These are phyloP conservation scores for Bedellia somnulentella DNA, from an alignment of 2,888 invertebrate species.

Conservation along the genomic window DNA sequence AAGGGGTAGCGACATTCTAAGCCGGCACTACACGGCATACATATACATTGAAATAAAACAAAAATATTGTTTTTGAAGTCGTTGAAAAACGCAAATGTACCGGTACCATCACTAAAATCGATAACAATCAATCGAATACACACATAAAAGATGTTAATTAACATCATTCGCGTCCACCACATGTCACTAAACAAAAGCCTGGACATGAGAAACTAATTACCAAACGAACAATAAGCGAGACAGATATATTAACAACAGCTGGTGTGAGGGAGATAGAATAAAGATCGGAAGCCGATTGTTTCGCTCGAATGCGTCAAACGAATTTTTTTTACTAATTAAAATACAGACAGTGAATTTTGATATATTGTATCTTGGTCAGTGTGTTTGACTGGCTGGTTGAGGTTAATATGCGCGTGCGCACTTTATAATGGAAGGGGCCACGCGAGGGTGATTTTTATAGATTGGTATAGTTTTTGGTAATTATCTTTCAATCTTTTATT, in stretches of 20 bases:
- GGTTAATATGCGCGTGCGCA: conserved; percentile 16
- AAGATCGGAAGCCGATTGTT: conserved; percentile 54
- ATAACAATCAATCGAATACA: conserved; percentile 1
- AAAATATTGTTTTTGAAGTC: too few relatives aligned
- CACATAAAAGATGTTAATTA: conserved; percentile 4
- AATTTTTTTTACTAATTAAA: conserved; percentile 54
- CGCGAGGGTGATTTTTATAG: background rate
- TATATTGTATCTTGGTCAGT: conserved; percentile 40
- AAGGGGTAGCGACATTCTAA: too few relatives aligned
- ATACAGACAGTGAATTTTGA: conserved; percentile 38
- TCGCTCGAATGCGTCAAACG: conserved; percentile 48
- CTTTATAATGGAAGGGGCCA: conserved; percentile 1
- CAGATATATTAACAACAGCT: conserved; percentile 8
- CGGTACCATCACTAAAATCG: too few relatives aligned
- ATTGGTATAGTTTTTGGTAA: background rate
- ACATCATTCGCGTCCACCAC: conserved; percentile 22
- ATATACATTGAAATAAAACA: too few relatives aligned
- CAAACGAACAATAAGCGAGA: conserved; percentile 20
- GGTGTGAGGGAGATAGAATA: conserved; percentile 18
- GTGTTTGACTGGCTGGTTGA: conserved; percentile 28
- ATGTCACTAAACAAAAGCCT: conserved; percentile 53
- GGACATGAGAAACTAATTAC: conserved; percentile 55
- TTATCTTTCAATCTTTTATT: too few relatives aligned
- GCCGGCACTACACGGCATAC: too few relatives aligned
- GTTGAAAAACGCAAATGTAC: too few relatives aligned